phyloP scores from a whole-genome alignment of 2,797 vertebrate genomes.

The Alosa sapidissima region DNA sequence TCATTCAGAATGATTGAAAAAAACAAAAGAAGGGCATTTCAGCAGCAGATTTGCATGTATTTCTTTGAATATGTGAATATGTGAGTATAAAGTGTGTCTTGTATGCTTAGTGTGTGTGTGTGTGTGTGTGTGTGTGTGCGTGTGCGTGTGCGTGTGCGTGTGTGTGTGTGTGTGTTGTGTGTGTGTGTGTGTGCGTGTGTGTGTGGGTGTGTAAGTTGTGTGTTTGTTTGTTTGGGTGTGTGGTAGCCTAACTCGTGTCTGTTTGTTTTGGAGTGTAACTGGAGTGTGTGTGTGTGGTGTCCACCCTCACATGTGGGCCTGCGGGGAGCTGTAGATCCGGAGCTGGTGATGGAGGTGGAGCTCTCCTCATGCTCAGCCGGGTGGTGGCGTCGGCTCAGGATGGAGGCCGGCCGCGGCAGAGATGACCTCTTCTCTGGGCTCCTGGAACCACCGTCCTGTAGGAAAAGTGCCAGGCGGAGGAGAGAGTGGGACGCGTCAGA shows the following conservation, averaged over 20 bases:
- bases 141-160: neutral
- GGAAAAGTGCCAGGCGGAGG: neutral
- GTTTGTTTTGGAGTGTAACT: neutral
- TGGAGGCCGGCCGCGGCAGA: constrained; percentile 85
- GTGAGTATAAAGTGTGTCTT: neutral
- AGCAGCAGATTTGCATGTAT: neutral
- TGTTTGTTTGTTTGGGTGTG: neutral
- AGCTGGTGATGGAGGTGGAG: constrained; percentile 85
- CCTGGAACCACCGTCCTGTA: constrained; percentile 86
- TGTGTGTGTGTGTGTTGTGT: neutral
- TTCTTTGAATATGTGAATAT: neutral
- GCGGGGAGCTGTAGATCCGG: constrained; percentile 80
- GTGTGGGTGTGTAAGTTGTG: neutral
- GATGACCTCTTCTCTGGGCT: constrained; percentile 94
- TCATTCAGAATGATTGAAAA: neutral
- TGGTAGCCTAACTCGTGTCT: neutral
- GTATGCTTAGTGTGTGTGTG: neutral
- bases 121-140: constrained; percentile 3
- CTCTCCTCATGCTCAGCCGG: constrained; percentile 87
- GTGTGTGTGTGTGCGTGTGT: neutral
- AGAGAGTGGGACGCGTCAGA: neutral
- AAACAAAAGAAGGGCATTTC: neutral
- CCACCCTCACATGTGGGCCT: constrained; percentile 88
- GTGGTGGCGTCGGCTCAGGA: constrained; percentile 80
- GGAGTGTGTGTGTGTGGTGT: neutral